Percentiles rank a stretch among this genome's conserved stretches.
These are phyloP conservation scores for Zapus hudsonius DNA, from an alignment of 2,113 vertebrate genomes.

Conservation along the genomic window DNA sequence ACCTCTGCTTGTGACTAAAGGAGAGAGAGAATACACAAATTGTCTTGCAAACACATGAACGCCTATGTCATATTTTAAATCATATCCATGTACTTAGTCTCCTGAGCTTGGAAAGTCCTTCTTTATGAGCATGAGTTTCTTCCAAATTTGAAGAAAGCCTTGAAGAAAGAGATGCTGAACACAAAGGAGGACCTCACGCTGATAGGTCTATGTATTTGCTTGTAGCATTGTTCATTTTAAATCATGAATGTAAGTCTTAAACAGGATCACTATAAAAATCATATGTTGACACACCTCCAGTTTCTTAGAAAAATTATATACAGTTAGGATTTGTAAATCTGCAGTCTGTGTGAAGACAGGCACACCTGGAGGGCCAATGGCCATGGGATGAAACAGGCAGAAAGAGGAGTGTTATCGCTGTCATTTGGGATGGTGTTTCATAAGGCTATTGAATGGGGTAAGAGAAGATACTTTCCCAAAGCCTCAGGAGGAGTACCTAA, in stretches of 20 bases:
- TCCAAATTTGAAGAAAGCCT: background rate
- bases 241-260: background rate
- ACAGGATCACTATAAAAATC: background rate
- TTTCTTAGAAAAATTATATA: background rate
- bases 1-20: background rate
- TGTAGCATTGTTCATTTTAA: background rate
- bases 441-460: background rate
- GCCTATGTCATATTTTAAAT: background rate
- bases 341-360: background rate
- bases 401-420: background rate
- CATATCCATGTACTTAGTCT: background rate
- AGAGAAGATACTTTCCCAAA: background rate
- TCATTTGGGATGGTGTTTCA: background rate
- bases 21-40: background rate
- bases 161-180: background rate
- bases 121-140: background rate
- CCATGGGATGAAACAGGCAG: background rate
- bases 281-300: background rate
- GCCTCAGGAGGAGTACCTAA: background rate
- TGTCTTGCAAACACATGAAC: background rate
- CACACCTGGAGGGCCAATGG: background rate
- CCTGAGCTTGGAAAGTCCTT: background rate
- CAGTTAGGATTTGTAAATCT: background rate
- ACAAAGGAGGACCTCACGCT: background rate
- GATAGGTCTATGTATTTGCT: background rate